Evolutionary conservation across 2,888 invertebrate species (phyloP).

Genomic region (Vesta saturnalis): DNA sequence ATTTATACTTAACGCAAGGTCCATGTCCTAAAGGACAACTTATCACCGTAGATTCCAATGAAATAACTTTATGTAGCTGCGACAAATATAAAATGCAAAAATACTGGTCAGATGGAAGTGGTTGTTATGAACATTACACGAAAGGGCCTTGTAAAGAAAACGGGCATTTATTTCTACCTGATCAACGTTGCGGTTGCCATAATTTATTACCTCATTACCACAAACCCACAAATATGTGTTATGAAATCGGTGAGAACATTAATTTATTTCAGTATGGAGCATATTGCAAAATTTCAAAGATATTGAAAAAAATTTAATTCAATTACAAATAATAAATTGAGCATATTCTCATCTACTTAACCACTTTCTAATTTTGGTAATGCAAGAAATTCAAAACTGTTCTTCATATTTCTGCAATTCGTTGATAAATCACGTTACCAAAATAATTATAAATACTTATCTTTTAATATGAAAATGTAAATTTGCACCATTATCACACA

Average conservation of each 20-base stretch:
- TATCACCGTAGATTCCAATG: constrained; percentile 68
- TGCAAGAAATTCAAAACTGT: too few species aligned
- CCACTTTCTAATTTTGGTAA: too few species aligned
- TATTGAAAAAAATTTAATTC: too few species aligned
- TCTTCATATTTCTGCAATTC: too few species aligned
- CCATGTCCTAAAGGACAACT: constrained; percentile 82
- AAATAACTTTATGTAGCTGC: constrained; percentile 72
- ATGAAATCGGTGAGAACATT: constrained; percentile 73
- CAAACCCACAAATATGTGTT: constrained; percentile 74
- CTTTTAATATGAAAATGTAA: too few species aligned
- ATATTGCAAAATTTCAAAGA: too few species aligned
- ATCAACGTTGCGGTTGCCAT: constrained; percentile 78
- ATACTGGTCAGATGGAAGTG: constrained; percentile 69
- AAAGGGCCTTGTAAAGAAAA: constrained; percentile 80
- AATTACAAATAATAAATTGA: too few species aligned
- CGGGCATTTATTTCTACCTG: constrained; percentile 82
- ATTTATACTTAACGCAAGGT: constrained; percentile 75
- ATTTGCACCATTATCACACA: too few species aligned
- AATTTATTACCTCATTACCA: constrained; percentile 79
- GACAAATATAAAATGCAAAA: constrained; percentile 59
- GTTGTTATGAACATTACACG: constrained; percentile 84
- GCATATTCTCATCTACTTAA: too few species aligned
- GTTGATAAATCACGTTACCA: too few species aligned
- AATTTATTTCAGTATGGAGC: too few species aligned
- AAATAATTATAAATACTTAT: too few species aligned